Percentiles rank a stretch among this genome's conserved stretches.
These are phyloP conservation scores for Caenorhabditis macrosperma DNA, from an alignment of 2,888 invertebrate species.

Conservation along the genomic window DNA sequence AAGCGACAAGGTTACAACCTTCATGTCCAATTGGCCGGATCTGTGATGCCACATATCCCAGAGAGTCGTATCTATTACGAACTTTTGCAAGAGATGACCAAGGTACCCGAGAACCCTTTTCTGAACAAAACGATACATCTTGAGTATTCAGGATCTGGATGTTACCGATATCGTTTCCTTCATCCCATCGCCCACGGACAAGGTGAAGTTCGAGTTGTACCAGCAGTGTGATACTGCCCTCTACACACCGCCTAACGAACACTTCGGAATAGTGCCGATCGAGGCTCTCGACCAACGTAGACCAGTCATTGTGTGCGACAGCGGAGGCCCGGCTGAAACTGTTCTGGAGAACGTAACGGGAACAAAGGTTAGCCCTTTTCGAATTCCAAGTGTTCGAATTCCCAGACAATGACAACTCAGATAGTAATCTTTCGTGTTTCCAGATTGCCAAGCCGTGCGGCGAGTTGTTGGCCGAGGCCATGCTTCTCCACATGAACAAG, in stretches of 20 bases:
- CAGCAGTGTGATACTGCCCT: constrained; percentile 82
- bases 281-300: constrained; percentile 96
- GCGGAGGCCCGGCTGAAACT: constrained; percentile 96
- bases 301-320: constrained; percentile 95
- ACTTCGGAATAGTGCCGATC: constrained; percentile 98
- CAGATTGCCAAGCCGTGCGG: constrained; percentile 76
- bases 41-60: constrained; percentile 81
- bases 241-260: constrained; percentile 97
- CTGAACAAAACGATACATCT: not conserved
- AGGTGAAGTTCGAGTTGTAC: constrained; percentile 81
- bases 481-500: constrained; percentile 77
- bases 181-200: constrained; percentile 81
- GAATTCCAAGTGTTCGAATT: not conserved
- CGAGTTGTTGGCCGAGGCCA: constrained; percentile 76
- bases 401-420: constrained; percentile 7
- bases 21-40: constrained; percentile 80
- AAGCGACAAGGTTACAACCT: constrained; percentile 70
- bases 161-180: constrained; percentile 81
- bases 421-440: constrained; percentile 18
- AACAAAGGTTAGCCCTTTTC: constrained; percentile 70
- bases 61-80: constrained; percentile 82
- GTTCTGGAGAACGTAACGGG: constrained; percentile 83
- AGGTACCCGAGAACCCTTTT: constrained; percentile 44
- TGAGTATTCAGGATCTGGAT: constrained; percentile 69
- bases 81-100: constrained; percentile 80